phyloP scores from a whole-genome alignment of 1,140 invertebrate genomes.

The Halesus radiatus region DNA sequence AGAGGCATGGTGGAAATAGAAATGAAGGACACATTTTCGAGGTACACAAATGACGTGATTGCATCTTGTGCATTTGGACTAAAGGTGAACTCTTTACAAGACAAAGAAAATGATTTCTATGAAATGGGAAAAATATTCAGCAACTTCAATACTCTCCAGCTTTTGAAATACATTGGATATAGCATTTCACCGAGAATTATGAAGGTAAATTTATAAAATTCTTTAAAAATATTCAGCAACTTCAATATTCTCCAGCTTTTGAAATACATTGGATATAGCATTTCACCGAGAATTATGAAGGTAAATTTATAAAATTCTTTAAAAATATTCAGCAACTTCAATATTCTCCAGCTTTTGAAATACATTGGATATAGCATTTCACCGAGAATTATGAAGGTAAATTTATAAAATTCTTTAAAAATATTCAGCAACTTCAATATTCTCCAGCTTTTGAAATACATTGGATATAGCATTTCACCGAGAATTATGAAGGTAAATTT shows the following conservation, averaged over 20 bases:
- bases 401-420: no score
- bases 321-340: constrained; percentile 58
- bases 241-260: constrained; percentile 30
- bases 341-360: constrained; percentile 23
- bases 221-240: constrained; percentile 59
- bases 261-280: constrained; percentile 28
- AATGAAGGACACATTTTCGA: constrained; percentile 68
- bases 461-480: constrained; percentile 15
- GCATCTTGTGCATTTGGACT: constrained; percentile 72
- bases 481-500: constrained; percentile 35
- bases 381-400: constrained; percentile 38
- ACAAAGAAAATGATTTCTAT: constrained; percentile 70
- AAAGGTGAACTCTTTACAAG: constrained; percentile 70
- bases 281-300: constrained; percentile 35
- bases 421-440: constrained; percentile 50
- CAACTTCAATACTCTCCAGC: constrained; percentile 18
- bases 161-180: constrained; percentile 38
- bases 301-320: no score
- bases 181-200: constrained; percentile 27
- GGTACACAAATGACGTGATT: constrained; percentile 75
- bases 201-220: constrained; percentile 32
- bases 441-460: constrained; percentile 29
- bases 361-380: constrained; percentile 13
- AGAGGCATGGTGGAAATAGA: constrained; percentile 59
- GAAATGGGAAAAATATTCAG: constrained; percentile 63